Percentiles rank a stretch among this genome's conserved stretches.
phyloP scores from a whole-genome alignment of 2,888 invertebrate species.

The Iphiclides podalirius region DNA sequence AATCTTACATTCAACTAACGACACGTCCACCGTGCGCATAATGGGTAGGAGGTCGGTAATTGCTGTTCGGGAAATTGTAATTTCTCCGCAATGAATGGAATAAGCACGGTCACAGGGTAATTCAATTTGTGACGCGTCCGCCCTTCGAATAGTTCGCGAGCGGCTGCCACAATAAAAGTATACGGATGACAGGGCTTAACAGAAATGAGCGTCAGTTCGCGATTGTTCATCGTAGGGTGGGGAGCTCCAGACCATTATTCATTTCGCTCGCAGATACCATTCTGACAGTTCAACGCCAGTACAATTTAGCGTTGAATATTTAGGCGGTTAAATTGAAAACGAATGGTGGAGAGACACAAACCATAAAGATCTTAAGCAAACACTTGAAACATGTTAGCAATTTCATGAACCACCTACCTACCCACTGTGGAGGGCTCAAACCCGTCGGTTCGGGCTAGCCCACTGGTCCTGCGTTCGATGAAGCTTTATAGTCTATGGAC shows the following conservation, averaged over 20 bases:
- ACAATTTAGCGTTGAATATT: not conserved
- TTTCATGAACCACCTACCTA: too few relatives aligned
- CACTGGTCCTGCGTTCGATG: too few relatives aligned
- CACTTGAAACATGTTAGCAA: too few relatives aligned
- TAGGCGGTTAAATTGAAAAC: too few relatives aligned
- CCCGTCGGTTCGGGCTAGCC: too few relatives aligned
- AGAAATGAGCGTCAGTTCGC: constrained; percentile 5
- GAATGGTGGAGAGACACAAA: too few relatives aligned
- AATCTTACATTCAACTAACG: constrained; percentile 70
- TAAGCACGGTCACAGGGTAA: constrained; percentile 8
- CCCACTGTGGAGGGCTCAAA: too few relatives aligned
- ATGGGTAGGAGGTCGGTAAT: constrained; percentile 66
- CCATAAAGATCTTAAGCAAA: too few relatives aligned
- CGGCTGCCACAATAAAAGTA: constrained; percentile 24
- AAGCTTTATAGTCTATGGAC: too few relatives aligned
- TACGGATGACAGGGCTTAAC: not conserved
- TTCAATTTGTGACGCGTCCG: constrained; percentile 1
- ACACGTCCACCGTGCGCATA: constrained; percentile 40
- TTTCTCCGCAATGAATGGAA: constrained; percentile 43
- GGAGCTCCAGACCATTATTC: too few relatives aligned
- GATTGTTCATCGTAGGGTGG: not conserved
- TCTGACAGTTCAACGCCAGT: constrained; percentile 1
- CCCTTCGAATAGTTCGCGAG: not conserved
- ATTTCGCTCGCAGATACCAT: too few relatives aligned
- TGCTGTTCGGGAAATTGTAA: constrained; percentile 62